Evolutionary conservation across 2,797 vertebrate genomes (phyloP).

Genomic region (Trachops cirrhosus): DNA sequence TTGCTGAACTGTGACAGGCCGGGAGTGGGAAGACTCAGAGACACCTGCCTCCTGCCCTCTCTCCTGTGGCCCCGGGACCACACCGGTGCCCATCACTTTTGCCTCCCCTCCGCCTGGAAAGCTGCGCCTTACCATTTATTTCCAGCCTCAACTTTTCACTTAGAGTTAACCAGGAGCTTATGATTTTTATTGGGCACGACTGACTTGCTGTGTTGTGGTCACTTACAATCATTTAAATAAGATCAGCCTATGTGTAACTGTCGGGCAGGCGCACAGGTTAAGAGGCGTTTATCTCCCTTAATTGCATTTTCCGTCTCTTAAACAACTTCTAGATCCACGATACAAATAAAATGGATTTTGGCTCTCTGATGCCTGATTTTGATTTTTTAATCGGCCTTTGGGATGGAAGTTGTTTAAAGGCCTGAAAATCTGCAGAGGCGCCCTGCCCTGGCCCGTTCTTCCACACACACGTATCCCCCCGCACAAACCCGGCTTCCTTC

Average conservation of each 20-base stretch:
- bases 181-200: neutral
- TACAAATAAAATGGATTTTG: neutral
- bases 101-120: neutral
- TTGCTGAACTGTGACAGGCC: neutral
- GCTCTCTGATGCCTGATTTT: neutral
- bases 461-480: neutral
- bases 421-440: constrained; percentile 17
- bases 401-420: neutral
- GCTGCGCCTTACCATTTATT: neutral
- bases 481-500: neutral
- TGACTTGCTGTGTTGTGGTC: neutral
- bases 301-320: neutral
- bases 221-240: neutral
- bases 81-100: neutral
- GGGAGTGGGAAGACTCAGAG: neutral
- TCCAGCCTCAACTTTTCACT: neutral
- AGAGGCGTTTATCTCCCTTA: neutral
- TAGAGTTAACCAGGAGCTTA: neutral
- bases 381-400: neutral
- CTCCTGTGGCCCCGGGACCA: neutral
- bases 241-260: neutral
- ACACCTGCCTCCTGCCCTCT: neutral
- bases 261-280: neutral
- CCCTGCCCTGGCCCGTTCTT: neutral
- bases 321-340: neutral